These are phyloP conservation scores for Paralinhomoeus sp. DNA, from an alignment of 2,888 invertebrate species.

Conservation along the genomic window DNA sequence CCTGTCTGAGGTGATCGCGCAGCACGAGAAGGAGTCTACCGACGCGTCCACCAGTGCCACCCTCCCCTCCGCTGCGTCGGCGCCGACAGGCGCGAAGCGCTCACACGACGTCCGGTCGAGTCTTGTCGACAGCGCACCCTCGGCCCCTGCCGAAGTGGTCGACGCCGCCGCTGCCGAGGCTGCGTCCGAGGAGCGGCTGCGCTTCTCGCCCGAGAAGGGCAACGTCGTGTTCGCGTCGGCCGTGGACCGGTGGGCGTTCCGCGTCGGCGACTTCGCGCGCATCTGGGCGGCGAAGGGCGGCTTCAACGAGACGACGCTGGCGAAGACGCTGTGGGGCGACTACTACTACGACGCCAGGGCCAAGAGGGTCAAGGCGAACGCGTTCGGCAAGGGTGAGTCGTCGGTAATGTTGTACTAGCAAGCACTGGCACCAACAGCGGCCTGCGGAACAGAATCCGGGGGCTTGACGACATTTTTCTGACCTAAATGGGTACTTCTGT, in stretches of 20 bases:
- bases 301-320: conserved; percentile 46
- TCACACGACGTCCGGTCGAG: background rate
- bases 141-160: too few relatives aligned
- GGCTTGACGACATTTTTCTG: too few relatives aligned
- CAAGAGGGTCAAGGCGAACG: conserved; percentile 59
- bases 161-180: background rate
- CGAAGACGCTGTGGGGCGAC: conserved; percentile 68
- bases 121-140: background rate
- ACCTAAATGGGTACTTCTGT: too few relatives aligned
- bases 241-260: conserved; percentile 74
- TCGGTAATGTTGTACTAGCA: conserved; percentile 62
- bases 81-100: too few relatives aligned
- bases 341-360: conserved; percentile 62
- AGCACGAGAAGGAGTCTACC: background rate
- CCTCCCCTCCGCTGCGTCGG: too few relatives aligned
- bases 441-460: too few relatives aligned
- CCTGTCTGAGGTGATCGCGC: conserved; percentile 39
- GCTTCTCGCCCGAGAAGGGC: conserved; percentile 63
- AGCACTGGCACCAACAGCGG: too few relatives aligned
- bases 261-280: conserved; percentile 53
- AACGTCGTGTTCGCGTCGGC: conserved; percentile 94
- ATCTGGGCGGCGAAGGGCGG: conserved; percentile 51
- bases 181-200: conserved; percentile 36
- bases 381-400: conserved; percentile 57
- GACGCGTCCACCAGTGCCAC: too few relatives aligned